Conservation (phyloP, 2,888 invertebrate genomes). For the Euplagia quadripunctaria region DNA sequence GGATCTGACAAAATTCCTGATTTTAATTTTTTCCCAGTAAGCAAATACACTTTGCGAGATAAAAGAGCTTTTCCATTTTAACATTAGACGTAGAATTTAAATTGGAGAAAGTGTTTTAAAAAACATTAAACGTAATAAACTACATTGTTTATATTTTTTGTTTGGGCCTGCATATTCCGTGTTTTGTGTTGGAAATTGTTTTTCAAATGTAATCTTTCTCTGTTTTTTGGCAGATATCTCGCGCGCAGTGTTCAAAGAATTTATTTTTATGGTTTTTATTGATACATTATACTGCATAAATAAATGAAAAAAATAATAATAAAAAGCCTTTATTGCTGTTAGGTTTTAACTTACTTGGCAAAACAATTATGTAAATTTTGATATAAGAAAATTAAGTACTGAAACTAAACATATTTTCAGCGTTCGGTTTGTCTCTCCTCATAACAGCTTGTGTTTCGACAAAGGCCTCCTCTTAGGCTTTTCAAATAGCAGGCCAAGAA, state of each 20-base stretch:
- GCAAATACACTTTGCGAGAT: conserved; percentile 56
- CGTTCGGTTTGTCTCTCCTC: too few species aligned
- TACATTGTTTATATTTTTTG: conserved; percentile 25
- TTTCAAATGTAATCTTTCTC: neutral
- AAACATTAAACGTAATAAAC: conserved; percentile 37
- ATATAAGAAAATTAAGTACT: too few species aligned
- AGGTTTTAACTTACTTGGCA: too few species aligned
- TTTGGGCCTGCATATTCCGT: conserved; percentile 28
- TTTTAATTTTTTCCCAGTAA: conserved; percentile 50
- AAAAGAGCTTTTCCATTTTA: conserved; percentile 50
- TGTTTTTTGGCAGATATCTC: neutral
- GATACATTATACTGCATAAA: neutral
- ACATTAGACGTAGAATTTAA: conserved; percentile 32
- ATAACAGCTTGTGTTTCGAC: too few species aligned
- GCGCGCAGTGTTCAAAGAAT: neutral
- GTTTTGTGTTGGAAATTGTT: conserved; percentile 1
- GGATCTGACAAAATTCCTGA: conserved; percentile 53
- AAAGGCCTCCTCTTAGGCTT: too few species aligned
- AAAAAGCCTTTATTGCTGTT: too few species aligned
- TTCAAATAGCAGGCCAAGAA: too few species aligned
- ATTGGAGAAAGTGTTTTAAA: conserved; percentile 45
- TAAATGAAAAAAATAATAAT: too few species aligned
- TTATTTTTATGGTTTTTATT: neutral
- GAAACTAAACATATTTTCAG: too few species aligned
- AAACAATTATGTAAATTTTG: too few species aligned